Evolutionary conservation across 2,797 vertebrate species (phyloP), one percentile per base, ranked within the genome.

Genomic region (Poeciliopsis infans): DNA sequence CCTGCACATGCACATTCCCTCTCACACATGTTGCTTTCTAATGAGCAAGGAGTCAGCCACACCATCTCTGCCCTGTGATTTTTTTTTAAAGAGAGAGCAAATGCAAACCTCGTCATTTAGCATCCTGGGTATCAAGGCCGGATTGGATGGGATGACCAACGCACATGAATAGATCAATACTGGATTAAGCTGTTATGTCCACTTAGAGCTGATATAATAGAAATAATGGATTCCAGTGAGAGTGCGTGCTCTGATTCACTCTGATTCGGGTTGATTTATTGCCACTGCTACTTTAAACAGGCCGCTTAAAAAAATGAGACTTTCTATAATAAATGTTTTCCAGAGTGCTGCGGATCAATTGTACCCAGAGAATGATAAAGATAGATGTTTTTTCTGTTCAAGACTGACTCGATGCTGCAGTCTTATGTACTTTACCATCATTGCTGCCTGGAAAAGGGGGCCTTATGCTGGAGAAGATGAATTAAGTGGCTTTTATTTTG

Each of bases 301-400:
- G 82, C 87, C 74, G 82, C 91, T 94, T 93, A 92, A 94, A 94
- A 95, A 95, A 95, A 93, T 93, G 85, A 92, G 92, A 92, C 88
- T 90, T 94, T 95, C 94, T 90, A 94, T 95, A 94, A 95, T 95
- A 95, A 96, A 95, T 96, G 95, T 91, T 92, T 93, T 94, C 92
- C 92, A 90, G 93, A 93, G 92, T 88, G 88, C 92, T 69, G 90
- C 91, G 87, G 93, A 96, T 96, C 95, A 95, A 95, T 95, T 93
- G 82, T 76, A 80, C 90, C 87, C 80, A n/a, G 82, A 92, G 91
- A 91, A 87, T 78, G 91, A 93, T 91, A 83, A 90, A 93, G 92
- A 93, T 81, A 76, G 88, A 94, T 90, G 90, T 73, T 80, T 90
- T 82, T 79, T 79, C 77, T 82, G 75, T 66, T 11, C 77, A 20